phyloP scores from a whole-genome alignment of 2,113 vertebrate genomes.

The Carassius gibelio region DNA sequence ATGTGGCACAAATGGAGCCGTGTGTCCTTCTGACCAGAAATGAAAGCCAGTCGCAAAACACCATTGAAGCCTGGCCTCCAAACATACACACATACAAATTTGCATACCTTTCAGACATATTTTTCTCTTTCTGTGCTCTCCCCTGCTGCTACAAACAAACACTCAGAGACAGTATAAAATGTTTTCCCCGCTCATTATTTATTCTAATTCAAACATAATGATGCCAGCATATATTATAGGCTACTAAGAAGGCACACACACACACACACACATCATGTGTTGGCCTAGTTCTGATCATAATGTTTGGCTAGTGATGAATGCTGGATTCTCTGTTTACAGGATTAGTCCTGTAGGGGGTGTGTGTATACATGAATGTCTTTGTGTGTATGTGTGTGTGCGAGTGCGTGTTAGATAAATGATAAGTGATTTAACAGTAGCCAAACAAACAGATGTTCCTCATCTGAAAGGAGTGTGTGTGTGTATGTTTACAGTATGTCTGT shows the following conservation, averaged over 20 bases:
- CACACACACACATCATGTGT: not conserved
- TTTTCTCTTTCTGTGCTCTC: conserved; percentile 18
- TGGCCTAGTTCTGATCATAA: conserved; percentile 33
- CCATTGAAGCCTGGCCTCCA: not conserved
- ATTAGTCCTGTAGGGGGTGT: not conserved
- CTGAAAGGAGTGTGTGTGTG: conserved; percentile 1
- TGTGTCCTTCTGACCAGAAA: conserved; percentile 31
- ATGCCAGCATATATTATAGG: conserved; percentile 26
- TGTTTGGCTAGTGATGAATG: conserved; percentile 26
- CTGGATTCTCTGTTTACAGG: conserved; percentile 6
- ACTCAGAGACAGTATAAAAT: conserved; percentile 4
- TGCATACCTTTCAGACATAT: conserved; percentile 30
- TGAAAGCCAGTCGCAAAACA: conserved; percentile 19
- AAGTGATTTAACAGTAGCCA: conserved; percentile 1
- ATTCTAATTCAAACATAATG: conserved; percentile 38
- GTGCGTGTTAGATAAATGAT: conserved; percentile 1
- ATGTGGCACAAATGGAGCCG: not conserved
- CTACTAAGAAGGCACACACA: not conserved
- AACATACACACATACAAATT: conserved; percentile 4
- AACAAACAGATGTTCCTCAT: conserved; percentile 30
- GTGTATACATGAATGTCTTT: not conserved
- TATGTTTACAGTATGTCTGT: not conserved
- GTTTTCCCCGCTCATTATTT: conserved; percentile 17
- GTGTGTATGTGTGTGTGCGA: not conserved
- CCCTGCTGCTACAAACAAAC: conserved; percentile 8